phyloP scores from a whole-genome alignment of 2,797 vertebrate species.

The Parambassis ranga region DNA sequence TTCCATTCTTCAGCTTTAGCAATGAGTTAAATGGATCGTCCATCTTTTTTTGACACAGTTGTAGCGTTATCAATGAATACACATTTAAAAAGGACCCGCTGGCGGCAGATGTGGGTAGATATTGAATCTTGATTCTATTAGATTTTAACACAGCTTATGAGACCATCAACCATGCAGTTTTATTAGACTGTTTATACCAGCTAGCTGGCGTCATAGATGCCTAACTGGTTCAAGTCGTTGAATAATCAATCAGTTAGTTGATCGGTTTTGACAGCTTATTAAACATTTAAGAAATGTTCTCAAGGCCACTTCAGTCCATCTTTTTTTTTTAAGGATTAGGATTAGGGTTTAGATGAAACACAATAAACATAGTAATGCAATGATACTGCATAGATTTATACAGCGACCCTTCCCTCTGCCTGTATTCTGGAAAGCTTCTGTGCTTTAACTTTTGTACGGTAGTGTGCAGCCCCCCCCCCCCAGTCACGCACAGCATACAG shows the following conservation, averaged over 20 bases:
- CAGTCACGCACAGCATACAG: too few species aligned
- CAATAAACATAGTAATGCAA: too few species aligned
- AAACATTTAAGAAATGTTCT: neutral
- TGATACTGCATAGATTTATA: too few species aligned
- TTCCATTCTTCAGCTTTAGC: neutral
- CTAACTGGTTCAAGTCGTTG: neutral
- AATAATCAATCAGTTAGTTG: conserved; percentile 6
- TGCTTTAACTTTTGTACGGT: too few species aligned
- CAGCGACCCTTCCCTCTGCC: too few species aligned
- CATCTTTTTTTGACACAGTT: conserved; percentile 21
- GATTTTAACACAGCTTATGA: conserved; percentile 36
- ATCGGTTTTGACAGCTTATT: conserved; percentile 7
- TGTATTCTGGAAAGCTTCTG: too few species aligned
- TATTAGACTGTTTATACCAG: conserved; percentile 30
- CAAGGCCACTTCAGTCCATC: neutral
- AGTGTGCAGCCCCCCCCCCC: too few species aligned
- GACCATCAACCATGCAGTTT: conserved; percentile 28
- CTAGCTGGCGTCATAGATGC: neutral
- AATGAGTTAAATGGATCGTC: conserved; percentile 17
- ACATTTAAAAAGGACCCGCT: conserved; percentile 37
- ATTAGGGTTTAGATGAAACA: neutral
- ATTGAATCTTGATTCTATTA: conserved; percentile 39
- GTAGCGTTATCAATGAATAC: conserved; percentile 16
- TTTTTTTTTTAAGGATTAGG: too few species aligned
- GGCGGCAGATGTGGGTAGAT: conserved; percentile 39